These are phyloP conservation scores for Agrypnia vestita DNA, from an alignment of 1,140 invertebrate species.

Conservation along the genomic window DNA sequence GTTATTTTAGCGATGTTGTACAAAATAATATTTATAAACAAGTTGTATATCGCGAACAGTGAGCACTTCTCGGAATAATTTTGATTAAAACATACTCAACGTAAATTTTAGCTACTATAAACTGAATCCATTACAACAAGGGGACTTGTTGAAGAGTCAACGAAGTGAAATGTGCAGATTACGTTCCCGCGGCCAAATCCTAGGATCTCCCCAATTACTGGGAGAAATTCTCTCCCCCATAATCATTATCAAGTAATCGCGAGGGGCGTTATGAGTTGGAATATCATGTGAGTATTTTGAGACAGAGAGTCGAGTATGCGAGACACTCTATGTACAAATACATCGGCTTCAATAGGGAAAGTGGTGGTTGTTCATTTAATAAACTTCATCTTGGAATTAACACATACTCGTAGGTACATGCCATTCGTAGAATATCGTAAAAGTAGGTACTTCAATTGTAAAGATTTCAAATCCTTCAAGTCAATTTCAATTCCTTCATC, in stretches of 20 bases:
- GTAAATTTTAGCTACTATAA: slow-evolving; percentile 4
- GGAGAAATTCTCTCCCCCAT: slow-evolving; percentile 8
- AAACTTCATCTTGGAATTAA: no score
- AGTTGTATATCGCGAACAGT: not conserved
- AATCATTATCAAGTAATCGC: slow-evolving; percentile 34
- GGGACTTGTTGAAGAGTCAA: slow-evolving; percentile 34
- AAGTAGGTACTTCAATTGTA: no score
- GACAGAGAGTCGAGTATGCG: not conserved
- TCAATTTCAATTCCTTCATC: no score
- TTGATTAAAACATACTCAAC: slow-evolving; percentile 5
- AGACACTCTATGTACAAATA: no score
- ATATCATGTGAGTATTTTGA: not conserved
- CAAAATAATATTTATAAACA: not conserved
- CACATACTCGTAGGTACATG: no score
- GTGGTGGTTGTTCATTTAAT: no score
- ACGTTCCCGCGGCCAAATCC: slow-evolving; percentile 15
- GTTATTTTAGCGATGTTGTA: no score
- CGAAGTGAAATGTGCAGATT: slow-evolving; percentile 33
- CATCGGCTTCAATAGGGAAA: no score
- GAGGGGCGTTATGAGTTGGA: not conserved
- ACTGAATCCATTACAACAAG: slow-evolving; percentile 19
- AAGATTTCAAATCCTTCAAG: no score
- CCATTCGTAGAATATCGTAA: no score
- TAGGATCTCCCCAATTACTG: slow-evolving; percentile 18
- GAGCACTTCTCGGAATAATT: not conserved